Percentiles rank a stretch among this genome's conserved stretches.
Conservation (phyloP, 2,113 vertebrate species). For the Peromyscus leucopus region DNA sequence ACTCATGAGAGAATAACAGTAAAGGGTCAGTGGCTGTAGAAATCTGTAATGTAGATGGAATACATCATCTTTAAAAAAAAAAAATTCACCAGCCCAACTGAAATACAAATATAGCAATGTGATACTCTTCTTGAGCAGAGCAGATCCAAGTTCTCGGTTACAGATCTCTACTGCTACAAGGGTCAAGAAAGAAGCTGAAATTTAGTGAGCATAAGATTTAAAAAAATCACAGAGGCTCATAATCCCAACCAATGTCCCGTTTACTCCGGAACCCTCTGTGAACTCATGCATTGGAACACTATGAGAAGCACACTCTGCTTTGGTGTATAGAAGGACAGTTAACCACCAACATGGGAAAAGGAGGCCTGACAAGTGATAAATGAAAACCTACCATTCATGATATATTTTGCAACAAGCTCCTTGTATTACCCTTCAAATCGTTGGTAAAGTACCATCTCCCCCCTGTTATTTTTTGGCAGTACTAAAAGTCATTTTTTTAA, state of each 20-base stretch:
- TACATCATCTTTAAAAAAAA: constrained; percentile 10
- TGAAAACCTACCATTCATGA: background rate
- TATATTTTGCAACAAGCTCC: background rate
- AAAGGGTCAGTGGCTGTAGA: background rate
- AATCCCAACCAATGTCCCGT: background rate
- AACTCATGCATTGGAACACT: background rate
- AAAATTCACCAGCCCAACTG: background rate
- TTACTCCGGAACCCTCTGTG: background rate
- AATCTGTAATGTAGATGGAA: background rate
- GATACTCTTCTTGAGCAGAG: background rate
- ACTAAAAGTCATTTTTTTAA: background rate
- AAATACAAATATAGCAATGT: background rate
- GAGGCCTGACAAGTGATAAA: background rate
- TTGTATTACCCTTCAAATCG: background rate
- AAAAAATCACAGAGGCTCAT: constrained; percentile 13
- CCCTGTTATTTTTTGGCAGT: background rate
- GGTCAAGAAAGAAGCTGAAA: background rate
- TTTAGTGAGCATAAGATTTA: constrained; percentile 9
- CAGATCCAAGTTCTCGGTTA: background rate
- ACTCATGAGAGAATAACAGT: background rate
- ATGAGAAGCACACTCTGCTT: background rate
- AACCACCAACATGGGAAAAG: background rate
- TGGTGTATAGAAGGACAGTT: background rate
- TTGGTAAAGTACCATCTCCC: background rate
- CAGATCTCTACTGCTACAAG: background rate